These are phyloP conservation scores for Propithecus perrieri DNA, from an alignment of 2,797 vertebrate genomes.

Conservation along the genomic window DNA sequence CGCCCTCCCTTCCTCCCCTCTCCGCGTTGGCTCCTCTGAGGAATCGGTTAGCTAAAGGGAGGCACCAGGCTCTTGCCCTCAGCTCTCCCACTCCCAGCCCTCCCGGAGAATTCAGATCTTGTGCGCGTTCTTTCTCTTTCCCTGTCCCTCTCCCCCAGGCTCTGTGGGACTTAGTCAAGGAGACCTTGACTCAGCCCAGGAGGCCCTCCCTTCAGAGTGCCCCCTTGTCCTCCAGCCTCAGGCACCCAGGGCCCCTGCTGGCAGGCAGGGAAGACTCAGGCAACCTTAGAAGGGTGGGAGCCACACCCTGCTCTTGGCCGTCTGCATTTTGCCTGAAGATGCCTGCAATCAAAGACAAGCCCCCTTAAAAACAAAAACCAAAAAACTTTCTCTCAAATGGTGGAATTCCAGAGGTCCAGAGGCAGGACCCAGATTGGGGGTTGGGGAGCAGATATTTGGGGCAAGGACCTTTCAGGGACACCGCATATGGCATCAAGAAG, in stretches of 20 bases:
- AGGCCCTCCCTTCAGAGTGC: background rate
- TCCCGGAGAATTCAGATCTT: background rate
- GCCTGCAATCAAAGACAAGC: background rate
- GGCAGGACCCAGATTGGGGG: background rate
- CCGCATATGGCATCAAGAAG: background rate
- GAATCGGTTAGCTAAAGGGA: conserved; percentile 45
- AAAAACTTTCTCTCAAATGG: background rate
- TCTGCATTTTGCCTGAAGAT: background rate
- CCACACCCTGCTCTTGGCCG: background rate
- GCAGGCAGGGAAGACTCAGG: background rate
- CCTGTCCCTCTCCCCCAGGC: background rate
- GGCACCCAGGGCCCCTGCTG: background rate
- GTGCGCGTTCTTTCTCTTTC: background rate
- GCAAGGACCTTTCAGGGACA: background rate
- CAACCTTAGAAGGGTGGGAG: background rate
- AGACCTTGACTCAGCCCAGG: background rate
- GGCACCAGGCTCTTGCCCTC: conserved; percentile 4
- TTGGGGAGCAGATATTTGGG: background rate
- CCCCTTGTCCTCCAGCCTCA: background rate
- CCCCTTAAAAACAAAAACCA: no score
- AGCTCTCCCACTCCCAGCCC: background rate
- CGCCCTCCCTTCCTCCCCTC: background rate
- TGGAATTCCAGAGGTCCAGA: conserved; percentile 41
- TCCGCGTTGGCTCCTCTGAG: background rate
- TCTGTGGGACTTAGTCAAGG: background rate